Evolutionary conservation across 37 sponge, comb jelly and placozoan genomes (phyloP).

Genomic region (Haliclona indistincta): DNA sequence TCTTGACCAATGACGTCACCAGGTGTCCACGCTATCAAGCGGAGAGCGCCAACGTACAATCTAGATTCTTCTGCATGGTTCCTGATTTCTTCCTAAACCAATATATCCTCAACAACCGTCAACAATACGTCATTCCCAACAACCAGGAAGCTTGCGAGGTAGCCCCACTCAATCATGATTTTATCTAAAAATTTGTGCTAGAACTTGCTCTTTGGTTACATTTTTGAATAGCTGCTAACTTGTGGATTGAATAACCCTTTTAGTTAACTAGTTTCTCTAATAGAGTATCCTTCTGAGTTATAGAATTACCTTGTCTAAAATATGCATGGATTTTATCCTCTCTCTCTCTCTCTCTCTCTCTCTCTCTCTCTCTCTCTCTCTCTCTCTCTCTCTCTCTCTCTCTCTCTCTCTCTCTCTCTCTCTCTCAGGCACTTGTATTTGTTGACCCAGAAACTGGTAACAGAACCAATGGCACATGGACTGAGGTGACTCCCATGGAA

Average conservation of each 20-base stretch:
- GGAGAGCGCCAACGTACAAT: conserved; percentile 90
- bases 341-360: background rate
- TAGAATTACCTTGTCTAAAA: background rate
- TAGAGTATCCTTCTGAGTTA: background rate
- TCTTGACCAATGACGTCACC: conserved; percentile 84
- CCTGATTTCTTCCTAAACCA: conserved; percentile 44
- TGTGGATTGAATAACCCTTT: no score
- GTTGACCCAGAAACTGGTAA: conserved; percentile 3
- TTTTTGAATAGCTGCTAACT: no score
- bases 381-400: background rate
- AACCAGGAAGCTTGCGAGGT: conserved; percentile 82
- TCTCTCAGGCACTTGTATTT: background rate
- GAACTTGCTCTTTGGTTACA: no score
- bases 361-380: background rate
- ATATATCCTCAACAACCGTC: conserved; percentile 18
- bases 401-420: background rate
- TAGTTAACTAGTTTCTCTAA: no score
- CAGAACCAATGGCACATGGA: conserved; percentile 55
- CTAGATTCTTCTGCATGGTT: conserved; percentile 77
- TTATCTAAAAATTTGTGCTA: background rate
- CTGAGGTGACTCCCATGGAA: conserved; percentile 39
- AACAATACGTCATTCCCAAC: conserved; percentile 69
- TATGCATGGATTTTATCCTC: background rate
- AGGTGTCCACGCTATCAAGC: conserved; percentile 80
- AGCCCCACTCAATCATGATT: background rate